Evolutionary conservation across 2,797 vertebrate species (phyloP).

Genomic region (Sciurus vulgaris): DNA sequence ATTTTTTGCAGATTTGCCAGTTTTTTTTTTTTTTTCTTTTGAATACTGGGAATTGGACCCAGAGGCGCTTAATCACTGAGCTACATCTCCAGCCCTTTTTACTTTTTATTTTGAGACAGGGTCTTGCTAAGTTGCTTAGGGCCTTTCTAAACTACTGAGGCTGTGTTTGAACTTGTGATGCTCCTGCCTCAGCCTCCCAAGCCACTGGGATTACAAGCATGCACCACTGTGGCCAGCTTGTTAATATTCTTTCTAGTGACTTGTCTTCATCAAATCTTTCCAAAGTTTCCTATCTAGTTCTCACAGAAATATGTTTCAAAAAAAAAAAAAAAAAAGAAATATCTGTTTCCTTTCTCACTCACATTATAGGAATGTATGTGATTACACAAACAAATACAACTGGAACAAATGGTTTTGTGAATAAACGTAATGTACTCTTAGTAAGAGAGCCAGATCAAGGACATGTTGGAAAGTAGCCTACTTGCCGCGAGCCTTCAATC

Average conservation of each 20-base stretch:
- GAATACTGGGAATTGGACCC: too few relatives aligned
- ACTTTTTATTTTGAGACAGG: too few relatives aligned
- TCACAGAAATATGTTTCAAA: conserved; percentile 33
- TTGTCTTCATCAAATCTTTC: conserved; percentile 30
- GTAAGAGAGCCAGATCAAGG: background rate
- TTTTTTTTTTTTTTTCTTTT: too few relatives aligned
- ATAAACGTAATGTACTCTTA: background rate
- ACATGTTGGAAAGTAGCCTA: background rate
- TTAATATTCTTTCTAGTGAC: background rate
- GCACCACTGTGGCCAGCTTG: background rate
- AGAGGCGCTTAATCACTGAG: too few relatives aligned
- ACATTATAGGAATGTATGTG: background rate
- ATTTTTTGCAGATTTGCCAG: background rate
- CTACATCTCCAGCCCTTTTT: too few relatives aligned
- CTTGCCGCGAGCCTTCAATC: background rate
- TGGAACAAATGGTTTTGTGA: background rate
- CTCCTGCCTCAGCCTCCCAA: too few relatives aligned
- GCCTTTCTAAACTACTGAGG: too few relatives aligned
- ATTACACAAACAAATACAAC: background rate
- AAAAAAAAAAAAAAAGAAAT: too few relatives aligned
- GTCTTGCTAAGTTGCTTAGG: too few relatives aligned
- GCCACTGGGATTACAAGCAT: too few relatives aligned
- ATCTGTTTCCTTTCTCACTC: background rate
- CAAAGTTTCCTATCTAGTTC: background rate
- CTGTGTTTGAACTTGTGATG: too few relatives aligned